phyloP scores from a whole-genome alignment of 2,888 invertebrate species.

The Nomada lathburiana region DNA sequence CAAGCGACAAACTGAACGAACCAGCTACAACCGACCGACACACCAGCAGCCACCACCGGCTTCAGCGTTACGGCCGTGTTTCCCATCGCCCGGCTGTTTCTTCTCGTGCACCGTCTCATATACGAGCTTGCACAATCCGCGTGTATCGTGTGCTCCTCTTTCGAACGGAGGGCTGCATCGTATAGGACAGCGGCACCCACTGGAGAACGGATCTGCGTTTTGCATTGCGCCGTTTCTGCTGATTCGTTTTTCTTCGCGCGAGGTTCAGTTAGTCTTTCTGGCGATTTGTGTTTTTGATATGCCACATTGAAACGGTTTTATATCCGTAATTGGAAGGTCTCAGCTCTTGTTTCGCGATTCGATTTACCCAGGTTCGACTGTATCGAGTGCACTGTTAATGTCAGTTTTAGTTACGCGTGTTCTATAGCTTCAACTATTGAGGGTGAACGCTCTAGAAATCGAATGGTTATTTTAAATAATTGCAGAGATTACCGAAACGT shows the following conservation, averaged over 20 bases:
- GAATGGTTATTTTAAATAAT: not conserved
- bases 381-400: no score
- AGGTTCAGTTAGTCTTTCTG: not conserved
- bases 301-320: no score
- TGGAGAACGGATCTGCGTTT: slow-evolving; percentile 24
- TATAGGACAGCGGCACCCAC: slow-evolving; percentile 45
- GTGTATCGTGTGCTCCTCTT: slow-evolving; percentile 12
- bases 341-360: no score
- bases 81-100: slow-evolving; percentile 38
- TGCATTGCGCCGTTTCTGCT: not conserved
- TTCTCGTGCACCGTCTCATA: slow-evolving; percentile 41
- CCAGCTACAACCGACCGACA: slow-evolving; percentile 45
- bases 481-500: not conserved
- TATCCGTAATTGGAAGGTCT: no score
- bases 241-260: slow-evolving; percentile 17
- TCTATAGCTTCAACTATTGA: no score
- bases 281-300: slow-evolving; percentile 3
- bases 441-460: no score
- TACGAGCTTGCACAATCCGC: slow-evolving; percentile 34
- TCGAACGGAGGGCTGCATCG: slow-evolving; percentile 2
- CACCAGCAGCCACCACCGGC: slow-evolving; percentile 42
- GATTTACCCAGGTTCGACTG: no score
- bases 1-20: slow-evolving; percentile 75
- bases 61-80: slow-evolving; percentile 31
- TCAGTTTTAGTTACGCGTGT: no score